Percentiles rank a stretch among this genome's conserved stretches.
phyloP scores from a whole-genome alignment of 2,888 invertebrate species.

The Drosophila colorata region DNA sequence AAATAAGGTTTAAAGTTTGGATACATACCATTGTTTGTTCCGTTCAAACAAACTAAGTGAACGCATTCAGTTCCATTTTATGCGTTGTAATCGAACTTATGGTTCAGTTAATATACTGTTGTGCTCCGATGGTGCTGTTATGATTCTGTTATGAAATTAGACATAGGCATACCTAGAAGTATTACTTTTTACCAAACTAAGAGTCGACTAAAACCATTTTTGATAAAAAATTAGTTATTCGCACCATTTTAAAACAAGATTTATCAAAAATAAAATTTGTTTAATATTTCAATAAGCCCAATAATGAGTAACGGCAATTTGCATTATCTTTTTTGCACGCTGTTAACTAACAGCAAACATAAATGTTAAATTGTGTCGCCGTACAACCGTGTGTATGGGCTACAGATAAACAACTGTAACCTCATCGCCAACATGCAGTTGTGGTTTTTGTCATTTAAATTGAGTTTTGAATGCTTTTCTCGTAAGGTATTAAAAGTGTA shows the following conservation, averaged over 20 bases:
- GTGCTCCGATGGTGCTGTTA: constrained; percentile 1
- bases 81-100: background rate
- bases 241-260: background rate
- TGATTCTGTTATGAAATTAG: background rate
- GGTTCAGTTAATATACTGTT: background rate
- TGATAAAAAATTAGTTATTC: background rate
- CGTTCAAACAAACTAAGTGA: background rate
- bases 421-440: constrained; percentile 63
- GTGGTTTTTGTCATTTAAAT: constrained; percentile 68
- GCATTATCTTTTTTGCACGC: background rate
- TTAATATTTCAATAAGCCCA: no score
- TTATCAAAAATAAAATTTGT: background rate
- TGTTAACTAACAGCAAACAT: constrained; percentile 24
- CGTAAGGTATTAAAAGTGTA: constrained; percentile 21
- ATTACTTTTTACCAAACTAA: background rate
- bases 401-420: constrained; percentile 59
- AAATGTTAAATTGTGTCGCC: constrained; percentile 21
- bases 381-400: constrained; percentile 46
- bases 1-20: no score
- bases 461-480: constrained; percentile 62
- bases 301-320: background rate
- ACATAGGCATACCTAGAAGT: background rate
- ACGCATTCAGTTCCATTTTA: background rate
- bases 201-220: background rate
- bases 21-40: background rate